Conservation (phyloP, 2,888 invertebrate genomes). For the Cacoxenus indagator region DNA sequence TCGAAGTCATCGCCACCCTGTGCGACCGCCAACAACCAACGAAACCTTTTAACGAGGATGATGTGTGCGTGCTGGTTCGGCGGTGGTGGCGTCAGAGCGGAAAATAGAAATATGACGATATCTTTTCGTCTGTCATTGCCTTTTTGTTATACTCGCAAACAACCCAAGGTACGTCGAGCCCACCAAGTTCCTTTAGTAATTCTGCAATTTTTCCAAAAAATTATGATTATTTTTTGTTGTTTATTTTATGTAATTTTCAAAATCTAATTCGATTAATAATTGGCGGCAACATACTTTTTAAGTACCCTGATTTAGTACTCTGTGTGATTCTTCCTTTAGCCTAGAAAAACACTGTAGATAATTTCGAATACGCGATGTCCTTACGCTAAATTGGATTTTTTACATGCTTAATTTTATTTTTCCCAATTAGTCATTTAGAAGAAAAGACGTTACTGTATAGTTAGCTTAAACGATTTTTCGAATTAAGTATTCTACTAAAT, state of each 20-base stretch:
- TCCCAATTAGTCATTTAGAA: not conserved
- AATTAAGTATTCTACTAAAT: conserved; percentile 7
- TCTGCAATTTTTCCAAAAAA: not conserved
- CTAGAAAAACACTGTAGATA: conserved; percentile 1
- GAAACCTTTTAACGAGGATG: too few relatives aligned
- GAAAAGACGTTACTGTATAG: not conserved
- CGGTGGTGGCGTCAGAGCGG: too few relatives aligned
- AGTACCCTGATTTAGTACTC: not conserved
- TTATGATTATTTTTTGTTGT: too few relatives aligned
- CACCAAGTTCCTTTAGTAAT: conserved; percentile 1
- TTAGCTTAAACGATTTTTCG: conserved; percentile 17
- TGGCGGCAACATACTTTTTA: not conserved
- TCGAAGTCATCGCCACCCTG: not conserved
- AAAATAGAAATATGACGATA: too few relatives aligned
- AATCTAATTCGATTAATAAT: not conserved
- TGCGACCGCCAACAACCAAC: not conserved
- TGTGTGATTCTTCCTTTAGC: not conserved
- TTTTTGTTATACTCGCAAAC: not conserved
- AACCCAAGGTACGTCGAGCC: not conserved
- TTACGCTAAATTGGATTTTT: not conserved
- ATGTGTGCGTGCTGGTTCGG: too few relatives aligned
- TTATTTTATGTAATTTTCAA: not conserved
- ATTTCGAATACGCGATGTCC: not conserved
- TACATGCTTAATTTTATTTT: not conserved
- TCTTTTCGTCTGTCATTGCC: not conserved